A percentile compares a stretch with the other conserved stretches of the same genome.
Conservation (phyloP, 2,113 vertebrate species). For the Aleadryas rufinucha region DNA sequence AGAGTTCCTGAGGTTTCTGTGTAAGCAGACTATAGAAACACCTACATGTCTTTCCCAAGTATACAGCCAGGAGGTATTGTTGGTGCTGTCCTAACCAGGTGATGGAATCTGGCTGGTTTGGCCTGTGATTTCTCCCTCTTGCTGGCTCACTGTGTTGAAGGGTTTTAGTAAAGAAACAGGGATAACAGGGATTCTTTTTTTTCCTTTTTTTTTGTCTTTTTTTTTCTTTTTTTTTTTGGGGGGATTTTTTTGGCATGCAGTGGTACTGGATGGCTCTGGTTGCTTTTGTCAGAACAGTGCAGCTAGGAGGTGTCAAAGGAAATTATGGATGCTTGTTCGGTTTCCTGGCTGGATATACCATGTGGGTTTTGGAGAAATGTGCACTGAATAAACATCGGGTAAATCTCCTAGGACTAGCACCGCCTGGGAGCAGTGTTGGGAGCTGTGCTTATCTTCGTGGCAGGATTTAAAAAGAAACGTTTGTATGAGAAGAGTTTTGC, state of each 20-base stretch:
- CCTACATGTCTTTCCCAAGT: not conserved
- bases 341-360: slow-evolving; percentile 5
- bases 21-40: not conserved
- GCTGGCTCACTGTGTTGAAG: rapidly evolving
- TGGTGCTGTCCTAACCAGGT: not conserved
- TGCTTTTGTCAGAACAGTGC: slow-evolving; percentile 1
- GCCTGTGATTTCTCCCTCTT: not conserved
- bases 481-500: not conserved
- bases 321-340: slow-evolving; percentile 46
- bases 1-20: slow-evolving; percentile 19
- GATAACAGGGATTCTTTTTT: not conserved
- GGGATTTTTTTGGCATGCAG: not conserved
- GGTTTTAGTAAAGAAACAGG: not conserved
- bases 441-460: not conserved
- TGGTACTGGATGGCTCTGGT: not conserved
- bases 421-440: not conserved
- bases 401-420: not conserved
- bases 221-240: not conserved
- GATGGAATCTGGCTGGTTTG: not conserved
- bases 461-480: not conserved
- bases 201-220: not conserved
- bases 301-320: slow-evolving; percentile 42
- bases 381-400: slow-evolving; percentile 42
- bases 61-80: not conserved
- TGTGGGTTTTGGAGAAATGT: slow-evolving; percentile 28